A percentile compares a stretch with the other conserved stretches of the same genome.
Conservation (phyloP, 1,140 invertebrate genomes). For the Littorina saxatilis region DNA sequence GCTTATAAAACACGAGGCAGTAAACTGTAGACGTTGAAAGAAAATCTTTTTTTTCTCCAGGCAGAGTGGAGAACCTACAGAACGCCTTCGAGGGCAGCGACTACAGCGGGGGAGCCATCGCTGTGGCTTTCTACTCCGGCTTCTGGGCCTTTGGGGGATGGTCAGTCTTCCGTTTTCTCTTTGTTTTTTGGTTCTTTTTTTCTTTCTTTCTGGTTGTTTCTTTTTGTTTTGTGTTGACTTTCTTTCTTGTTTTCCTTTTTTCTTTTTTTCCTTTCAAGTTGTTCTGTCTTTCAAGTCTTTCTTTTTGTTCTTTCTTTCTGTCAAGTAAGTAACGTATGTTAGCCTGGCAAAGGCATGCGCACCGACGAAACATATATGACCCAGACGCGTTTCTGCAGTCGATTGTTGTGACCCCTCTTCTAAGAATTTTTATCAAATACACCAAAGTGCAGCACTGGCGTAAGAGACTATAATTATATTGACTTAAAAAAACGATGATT, state of each 20-base stretch:
- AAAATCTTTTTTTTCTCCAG: constrained; percentile 36
- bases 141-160: constrained; percentile 99
- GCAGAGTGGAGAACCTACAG: constrained; percentile 83
- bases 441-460: too few relatives aligned
- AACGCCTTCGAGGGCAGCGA: constrained; percentile 92
- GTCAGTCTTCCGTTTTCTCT: constrained; percentile 73
- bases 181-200: not conserved
- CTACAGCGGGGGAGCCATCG: constrained; percentile 91
- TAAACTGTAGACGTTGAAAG: not conserved
- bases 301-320: too few relatives aligned
- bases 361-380: too few relatives aligned
- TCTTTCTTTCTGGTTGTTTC: not conserved
- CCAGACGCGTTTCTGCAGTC: too few relatives aligned
- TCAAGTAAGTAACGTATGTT: too few relatives aligned
- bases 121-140: constrained; percentile 97
- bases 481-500: too few relatives aligned
- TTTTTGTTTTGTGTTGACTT: not conserved
- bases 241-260: not conserved
- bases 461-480: too few relatives aligned
- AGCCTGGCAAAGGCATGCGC: too few relatives aligned
- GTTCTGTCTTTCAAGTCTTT: too few relatives aligned
- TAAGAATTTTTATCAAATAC: too few relatives aligned
- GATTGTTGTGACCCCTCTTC: too few relatives aligned
- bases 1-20: not conserved
- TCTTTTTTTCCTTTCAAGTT: not conserved